Base-by-base conservation (phyloP, 2,113 vertebrate species). In the Isichthys henryi region DNA sequence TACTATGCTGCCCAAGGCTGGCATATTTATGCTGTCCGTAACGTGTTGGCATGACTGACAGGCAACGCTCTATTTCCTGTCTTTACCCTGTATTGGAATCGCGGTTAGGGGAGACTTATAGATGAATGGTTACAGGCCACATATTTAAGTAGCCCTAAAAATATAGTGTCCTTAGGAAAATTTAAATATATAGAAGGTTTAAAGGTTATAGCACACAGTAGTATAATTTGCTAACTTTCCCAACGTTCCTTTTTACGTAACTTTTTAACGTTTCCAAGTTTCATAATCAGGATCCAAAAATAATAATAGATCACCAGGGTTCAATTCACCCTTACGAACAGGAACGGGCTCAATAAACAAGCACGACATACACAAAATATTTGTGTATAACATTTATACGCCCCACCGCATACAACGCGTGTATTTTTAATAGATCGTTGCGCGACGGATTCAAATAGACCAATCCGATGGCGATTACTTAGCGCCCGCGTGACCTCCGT, bases 371-470 rank as follows among this genome's bases (percentile, higher is more conserved):
- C 17, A 80, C 35, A 6, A 80, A 43, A 43, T 3, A 43, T 39
- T 35, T 46, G 5, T 10, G 39, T 39, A 39, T 39, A 39, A 39
- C 39, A 23, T 39, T 15, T 48, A 43, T 27, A 9, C 82, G 43
- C 45, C 62, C 8, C 45, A 48, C 3, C 7, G 45, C 21, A 17
- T 48, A 46, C 48, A 45, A 48, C 43, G 17, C 19, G 45, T 9
- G n/a, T 11, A 48, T 13, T 88, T 66, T 52, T 27, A 0, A 19
- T 88, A 48, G 46, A 13, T 74, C 35, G 3, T 66, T 15, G 2
- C 9, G 10, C 74, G 50, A 50, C 7, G 3, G 46, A 93, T 95
- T 96, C 94, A 94, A 95, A 96, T 89, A 2, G 89, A 89, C 95
- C 95, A 95, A 96, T 95, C 92, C 92, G 45, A 91, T 62, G 0